Base-by-base conservation (phyloP, 2,797 vertebrate genomes). In the Dryobates pubescens region DNA sequence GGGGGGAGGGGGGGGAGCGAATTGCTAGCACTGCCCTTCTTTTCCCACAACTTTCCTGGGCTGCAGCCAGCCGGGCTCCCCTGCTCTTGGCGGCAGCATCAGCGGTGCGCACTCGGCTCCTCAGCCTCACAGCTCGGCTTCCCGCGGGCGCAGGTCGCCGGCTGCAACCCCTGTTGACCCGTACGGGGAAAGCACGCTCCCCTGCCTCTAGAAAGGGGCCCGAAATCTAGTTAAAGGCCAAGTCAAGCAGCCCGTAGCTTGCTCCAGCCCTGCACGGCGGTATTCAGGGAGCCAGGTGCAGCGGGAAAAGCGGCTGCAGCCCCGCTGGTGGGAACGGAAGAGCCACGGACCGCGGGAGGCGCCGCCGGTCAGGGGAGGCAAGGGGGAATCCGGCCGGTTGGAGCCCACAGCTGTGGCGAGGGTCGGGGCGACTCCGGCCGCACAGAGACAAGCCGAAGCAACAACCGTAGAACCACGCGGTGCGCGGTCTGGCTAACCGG, bases 141-240 rank as follows among this genome's bases (percentile, higher is more conserved):
- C 34, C n/a, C 2, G 17, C 15, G 10, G 6, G 7, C 10, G 3
- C 2, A 2, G 2, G 22, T 30, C 58, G 34, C 32, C 10, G 17
- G 22, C 59, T 43, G 13, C 53, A 54, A 18, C 41, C 51, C 34
- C 38, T 18, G 7, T 8, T 14, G 29, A 34, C 13, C 16, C 3
- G 13, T 11, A 6, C 7, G 15, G 16, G 41, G 32, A 65, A 3
- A 27, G 2, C 79, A 2, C 6, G 0, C 62, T 56, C 5, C 23
- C 8, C 10, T 47, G 9, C 43, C 13, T 20, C 26, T 59, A 43
- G 24, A 2, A 19, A 3, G 18, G 15, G 6, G 2, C 8, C 6
- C 24, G 13, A 20, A 17, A n/a, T 29, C 6, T 1, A 27, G 36
- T 5, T 7, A 6, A 15, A 67, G 51, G 15, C 1, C 5, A 7